Conservation (phyloP, 2,113 vertebrate species). For the Pseudolaguvia tuberculata region DNA sequence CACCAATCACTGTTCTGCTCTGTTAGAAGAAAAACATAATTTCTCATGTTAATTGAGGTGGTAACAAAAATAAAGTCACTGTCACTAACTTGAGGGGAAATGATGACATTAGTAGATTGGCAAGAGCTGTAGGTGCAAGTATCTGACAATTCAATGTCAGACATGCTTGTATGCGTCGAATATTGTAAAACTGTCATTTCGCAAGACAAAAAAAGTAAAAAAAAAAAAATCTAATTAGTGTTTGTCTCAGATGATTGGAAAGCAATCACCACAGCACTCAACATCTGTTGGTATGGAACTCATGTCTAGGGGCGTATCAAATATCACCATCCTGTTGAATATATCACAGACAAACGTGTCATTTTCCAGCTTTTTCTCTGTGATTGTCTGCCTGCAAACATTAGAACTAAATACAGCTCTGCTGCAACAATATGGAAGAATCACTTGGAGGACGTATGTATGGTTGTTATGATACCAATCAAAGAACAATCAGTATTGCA, state of each 20-base stretch:
- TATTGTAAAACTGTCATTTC: slow-evolving; percentile 55
- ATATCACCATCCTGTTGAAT: slow-evolving; percentile 55
- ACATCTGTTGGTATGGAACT: slow-evolving; percentile 61
- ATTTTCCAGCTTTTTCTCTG: slow-evolving; percentile 50
- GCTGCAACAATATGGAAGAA: slow-evolving; percentile 36
- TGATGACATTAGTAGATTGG: slow-evolving; percentile 29
- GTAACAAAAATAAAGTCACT: slow-evolving; percentile 11
- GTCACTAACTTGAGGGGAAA: slow-evolving; percentile 16
- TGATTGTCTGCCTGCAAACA: slow-evolving; percentile 49
- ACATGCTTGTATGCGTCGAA: slow-evolving; percentile 53
- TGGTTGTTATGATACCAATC: slow-evolving; percentile 40
- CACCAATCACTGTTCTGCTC: background rate
- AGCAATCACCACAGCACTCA: slow-evolving; percentile 69
- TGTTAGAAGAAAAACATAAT: background rate
- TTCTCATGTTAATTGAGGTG: slow-evolving; percentile 1
- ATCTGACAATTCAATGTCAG: slow-evolving; percentile 52
- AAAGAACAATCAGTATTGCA: slow-evolving; percentile 43
- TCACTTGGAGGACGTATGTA: slow-evolving; percentile 32
- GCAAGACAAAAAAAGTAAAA: slow-evolving; percentile 43
- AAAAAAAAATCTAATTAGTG: slow-evolving; percentile 64
- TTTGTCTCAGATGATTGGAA: slow-evolving; percentile 73
- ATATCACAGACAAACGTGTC: slow-evolving; percentile 52
- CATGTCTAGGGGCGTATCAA: slow-evolving; percentile 48
- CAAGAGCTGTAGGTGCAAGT: slow-evolving; percentile 28
- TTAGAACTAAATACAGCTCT: slow-evolving; percentile 46